These are phyloP conservation scores for Macrotrachela quadricornifera DNA, from an alignment of 1,140 invertebrate species.

Conservation along the genomic window DNA sequence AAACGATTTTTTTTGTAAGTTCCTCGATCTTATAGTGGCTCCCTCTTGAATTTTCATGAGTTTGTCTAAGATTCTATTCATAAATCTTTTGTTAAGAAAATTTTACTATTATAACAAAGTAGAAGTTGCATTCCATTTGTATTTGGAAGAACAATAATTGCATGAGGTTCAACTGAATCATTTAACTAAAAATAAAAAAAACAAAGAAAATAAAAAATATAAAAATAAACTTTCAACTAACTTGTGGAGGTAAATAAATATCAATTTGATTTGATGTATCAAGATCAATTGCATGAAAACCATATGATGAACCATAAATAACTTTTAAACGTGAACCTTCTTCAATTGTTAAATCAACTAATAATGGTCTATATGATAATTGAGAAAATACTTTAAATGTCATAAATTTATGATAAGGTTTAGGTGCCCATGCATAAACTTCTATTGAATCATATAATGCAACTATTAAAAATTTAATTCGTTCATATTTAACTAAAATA, in stretches of 20 bases:
- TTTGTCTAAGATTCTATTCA: no score
- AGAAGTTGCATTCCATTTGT: conserved; percentile 92
- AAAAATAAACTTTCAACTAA: no score
- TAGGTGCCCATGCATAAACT: conserved; percentile 98
- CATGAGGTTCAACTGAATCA: conserved; percentile 58
- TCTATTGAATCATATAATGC: conserved; percentile 94
- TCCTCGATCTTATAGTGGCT: no score
- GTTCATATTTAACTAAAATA: conserved; percentile 46
- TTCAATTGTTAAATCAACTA: conserved; percentile 12
- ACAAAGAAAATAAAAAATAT: no score
- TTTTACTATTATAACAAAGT: conserved; percentile 72
- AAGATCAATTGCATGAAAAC: conserved; percentile 95
- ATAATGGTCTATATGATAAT: not conserved
- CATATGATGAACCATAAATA: conserved; percentile 88
- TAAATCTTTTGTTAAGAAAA: no score
- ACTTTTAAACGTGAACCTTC: conserved; percentile 70
- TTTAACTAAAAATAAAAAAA: no score
- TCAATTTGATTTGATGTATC: conserved; percentile 91
- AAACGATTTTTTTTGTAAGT: no score
- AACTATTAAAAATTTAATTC: conserved; percentile 94
- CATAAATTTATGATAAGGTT: conserved; percentile 99
- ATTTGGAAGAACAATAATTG: conserved; percentile 93
- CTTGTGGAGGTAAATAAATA: conserved; percentile 92
- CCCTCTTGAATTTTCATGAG: no score
- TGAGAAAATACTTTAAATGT: conserved; percentile 58